A percentile compares a stretch with the other conserved stretches of the same genome.
Evolutionary conservation across 2,888 invertebrate species (phyloP).

Genomic region (Fragum fragum): DNA sequence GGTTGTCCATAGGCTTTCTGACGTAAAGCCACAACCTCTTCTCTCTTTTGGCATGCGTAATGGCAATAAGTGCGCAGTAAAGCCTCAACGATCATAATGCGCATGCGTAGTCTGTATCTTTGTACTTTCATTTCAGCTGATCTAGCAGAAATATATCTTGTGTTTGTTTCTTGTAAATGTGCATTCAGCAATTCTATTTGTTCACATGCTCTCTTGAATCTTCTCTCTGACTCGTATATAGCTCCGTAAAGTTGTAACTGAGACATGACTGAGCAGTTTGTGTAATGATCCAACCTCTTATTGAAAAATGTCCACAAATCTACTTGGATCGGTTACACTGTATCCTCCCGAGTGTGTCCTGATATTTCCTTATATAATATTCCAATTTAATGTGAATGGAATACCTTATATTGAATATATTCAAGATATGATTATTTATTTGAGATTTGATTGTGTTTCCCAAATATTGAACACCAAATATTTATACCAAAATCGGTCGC

Average conservation of each 20-base stretch:
- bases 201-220: slow-evolving; percentile 11
- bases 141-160: not conserved
- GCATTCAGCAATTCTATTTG: not conserved
- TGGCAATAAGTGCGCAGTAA: slow-evolving; percentile 3
- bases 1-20: not conserved
- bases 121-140: not conserved
- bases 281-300: no score
- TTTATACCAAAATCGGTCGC: not conserved
- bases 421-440: no score
- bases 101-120: slow-evolving; percentile 11
- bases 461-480: not conserved
- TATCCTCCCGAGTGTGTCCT: no score
- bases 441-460: no score
- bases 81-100: not conserved
- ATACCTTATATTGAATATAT: no score
- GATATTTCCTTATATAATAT: no score
- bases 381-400: no score
- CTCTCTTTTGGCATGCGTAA: slow-evolving; percentile 7
- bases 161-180: not conserved
- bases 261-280: not conserved
- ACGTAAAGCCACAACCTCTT: not conserved
- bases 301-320: no score
- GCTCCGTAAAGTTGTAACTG: not conserved
- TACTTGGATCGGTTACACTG: no score
- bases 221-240: not conserved